Conservation (phyloP, 2,888 invertebrate species). For the Pherbina coryleti region DNA sequence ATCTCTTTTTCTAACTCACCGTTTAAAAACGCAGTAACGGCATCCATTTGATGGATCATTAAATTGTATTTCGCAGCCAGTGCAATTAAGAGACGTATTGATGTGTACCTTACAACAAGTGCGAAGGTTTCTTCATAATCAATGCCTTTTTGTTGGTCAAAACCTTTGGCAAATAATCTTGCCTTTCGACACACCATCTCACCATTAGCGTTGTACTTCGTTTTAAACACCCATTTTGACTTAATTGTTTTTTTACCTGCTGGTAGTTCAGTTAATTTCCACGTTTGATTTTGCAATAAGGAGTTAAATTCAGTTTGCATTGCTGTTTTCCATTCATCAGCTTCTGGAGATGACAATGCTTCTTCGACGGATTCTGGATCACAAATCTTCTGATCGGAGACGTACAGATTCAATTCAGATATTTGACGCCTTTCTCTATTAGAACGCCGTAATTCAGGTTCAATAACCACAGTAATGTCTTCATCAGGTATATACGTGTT, state of each 20-base stretch:
- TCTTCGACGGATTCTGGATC: background rate
- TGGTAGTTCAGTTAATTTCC: background rate
- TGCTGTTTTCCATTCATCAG: constrained; percentile 1
- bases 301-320: constrained; percentile 27
- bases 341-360: constrained; percentile 8
- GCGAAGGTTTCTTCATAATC: constrained; percentile 29
- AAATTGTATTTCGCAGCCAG: constrained; percentile 30
- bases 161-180: constrained; percentile 20
- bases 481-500: no score
- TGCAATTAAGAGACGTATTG: constrained; percentile 27
- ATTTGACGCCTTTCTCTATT: no score
- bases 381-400: background rate
- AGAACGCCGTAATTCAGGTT: no score
- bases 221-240: constrained; percentile 28
- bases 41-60: constrained; percentile 30
- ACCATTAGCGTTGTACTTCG: background rate
- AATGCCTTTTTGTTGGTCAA: background rate
- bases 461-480: no score
- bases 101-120: constrained; percentile 28
- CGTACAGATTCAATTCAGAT: background rate
- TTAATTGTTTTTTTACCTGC: background rate
- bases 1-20: constrained; percentile 18
- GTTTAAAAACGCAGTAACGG: constrained; percentile 29
- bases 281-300: background rate
- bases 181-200: background rate